phyloP scores from a whole-genome alignment of 2,797 vertebrate species.

The Euthynnus affinis region DNA sequence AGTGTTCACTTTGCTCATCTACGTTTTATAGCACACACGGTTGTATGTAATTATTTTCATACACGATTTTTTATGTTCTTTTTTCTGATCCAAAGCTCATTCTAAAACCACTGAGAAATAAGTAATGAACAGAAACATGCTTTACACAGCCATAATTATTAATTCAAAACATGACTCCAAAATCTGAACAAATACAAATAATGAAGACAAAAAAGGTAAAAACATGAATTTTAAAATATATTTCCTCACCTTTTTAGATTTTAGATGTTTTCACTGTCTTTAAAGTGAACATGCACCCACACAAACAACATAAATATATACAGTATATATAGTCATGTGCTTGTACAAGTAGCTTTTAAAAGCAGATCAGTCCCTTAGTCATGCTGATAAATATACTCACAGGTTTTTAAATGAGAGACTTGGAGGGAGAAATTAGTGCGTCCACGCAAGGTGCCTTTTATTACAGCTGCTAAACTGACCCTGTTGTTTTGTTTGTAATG shows the following conservation, averaged over 20 bases:
- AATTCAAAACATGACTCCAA: not conserved
- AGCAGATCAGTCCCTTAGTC: constrained; percentile 22
- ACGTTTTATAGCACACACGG: not conserved
- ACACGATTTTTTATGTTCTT: not conserved
- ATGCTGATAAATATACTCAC: constrained; percentile 26
- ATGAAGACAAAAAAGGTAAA: not conserved
- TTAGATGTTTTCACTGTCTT: not conserved
- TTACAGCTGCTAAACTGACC: constrained; percentile 48
- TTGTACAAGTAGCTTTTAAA: constrained; percentile 26
- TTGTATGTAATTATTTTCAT: too few relatives aligned
- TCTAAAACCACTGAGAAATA: not conserved
- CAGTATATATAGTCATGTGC: constrained; percentile 21
- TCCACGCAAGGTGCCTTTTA: constrained; percentile 47
- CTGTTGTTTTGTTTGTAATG: constrained; percentile 52
- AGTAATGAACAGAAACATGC: not conserved
- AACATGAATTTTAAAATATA: not conserved
- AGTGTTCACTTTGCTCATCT: not conserved
- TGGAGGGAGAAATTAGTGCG: constrained; percentile 1
- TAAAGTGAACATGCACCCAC: not conserved
- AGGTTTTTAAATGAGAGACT: constrained; percentile 53
- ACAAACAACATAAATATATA: constrained; percentile 21
- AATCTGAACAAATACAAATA: not conserved
- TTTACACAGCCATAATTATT: not conserved
- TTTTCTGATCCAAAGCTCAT: not conserved
- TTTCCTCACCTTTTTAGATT: not conserved